Conservation (phyloP, 2,797 vertebrate species). For the Aeoliscus strigatus region DNA sequence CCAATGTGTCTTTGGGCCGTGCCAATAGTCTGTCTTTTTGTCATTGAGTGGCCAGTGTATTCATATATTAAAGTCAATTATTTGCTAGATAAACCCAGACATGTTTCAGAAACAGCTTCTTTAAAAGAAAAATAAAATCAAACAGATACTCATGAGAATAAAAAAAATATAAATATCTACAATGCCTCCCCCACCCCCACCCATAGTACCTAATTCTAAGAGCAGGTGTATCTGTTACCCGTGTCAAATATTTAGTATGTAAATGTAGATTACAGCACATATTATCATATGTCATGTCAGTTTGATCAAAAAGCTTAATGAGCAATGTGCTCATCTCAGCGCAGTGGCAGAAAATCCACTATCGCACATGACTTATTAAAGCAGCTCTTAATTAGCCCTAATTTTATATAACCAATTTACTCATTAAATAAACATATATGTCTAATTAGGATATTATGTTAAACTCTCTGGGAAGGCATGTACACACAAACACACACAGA, state of each 20-base stretch:
- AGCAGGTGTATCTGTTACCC: not conserved
- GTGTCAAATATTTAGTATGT: conserved; percentile 1
- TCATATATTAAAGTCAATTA: too few species aligned
- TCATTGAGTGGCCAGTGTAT: too few species aligned
- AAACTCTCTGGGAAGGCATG: conserved; percentile 53
- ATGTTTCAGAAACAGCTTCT: not conserved
- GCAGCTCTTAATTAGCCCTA: conserved; percentile 73
- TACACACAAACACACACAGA: conserved; percentile 15
- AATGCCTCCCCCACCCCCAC: too few species aligned
- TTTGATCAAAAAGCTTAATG: conserved; percentile 67
- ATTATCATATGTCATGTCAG: conserved; percentile 60
- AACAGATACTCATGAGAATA: too few species aligned
- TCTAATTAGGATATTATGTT: conserved; percentile 76
- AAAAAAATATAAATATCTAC: too few species aligned
- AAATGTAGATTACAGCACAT: conserved; percentile 40
- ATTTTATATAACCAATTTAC: conserved; percentile 77
- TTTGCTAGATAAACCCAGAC: too few species aligned
- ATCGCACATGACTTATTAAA: conserved; percentile 68
- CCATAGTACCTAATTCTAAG: too few species aligned
- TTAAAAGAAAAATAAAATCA: too few species aligned
- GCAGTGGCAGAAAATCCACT: conserved; percentile 44
- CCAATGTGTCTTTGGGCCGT: conserved; percentile 52
- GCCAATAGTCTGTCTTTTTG: conserved; percentile 68
- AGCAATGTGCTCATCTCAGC: conserved; percentile 61
- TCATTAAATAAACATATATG: conserved; percentile 77